A percentile compares a stretch with the other conserved stretches of the same genome.
Conservation (phyloP, 92 coral and sea anemone species). For the Montipora capitata region DNA sequence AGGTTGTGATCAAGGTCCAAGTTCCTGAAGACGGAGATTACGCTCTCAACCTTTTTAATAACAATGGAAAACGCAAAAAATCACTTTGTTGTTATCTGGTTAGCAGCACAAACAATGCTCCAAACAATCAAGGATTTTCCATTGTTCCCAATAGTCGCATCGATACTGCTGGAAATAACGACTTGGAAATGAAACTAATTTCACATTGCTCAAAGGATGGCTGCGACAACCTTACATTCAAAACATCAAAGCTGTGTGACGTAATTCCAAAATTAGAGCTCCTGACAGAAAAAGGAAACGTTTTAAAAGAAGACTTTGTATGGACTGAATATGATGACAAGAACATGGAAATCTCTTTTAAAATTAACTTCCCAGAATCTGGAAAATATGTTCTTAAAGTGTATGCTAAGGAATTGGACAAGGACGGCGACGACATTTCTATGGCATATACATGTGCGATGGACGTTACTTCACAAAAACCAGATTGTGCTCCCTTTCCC, state of each 20-base stretch:
- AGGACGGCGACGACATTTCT: background rate
- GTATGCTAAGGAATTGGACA: background rate
- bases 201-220: constrained; percentile 10
- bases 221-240: background rate
- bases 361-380: constrained; percentile 1
- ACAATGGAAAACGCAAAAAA: background rate
- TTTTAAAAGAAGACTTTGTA: background rate
- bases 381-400: constrained; percentile 23
- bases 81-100: constrained; percentile 11
- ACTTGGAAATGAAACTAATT: constrained; percentile 5
- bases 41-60: constrained; percentile 6
- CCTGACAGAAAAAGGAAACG: constrained; percentile 5
- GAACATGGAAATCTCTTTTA: constrained; percentile 7
- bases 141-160: background rate
- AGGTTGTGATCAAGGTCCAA: background rate
- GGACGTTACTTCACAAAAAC: background rate
- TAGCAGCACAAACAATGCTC: background rate
- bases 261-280: constrained; percentile 3
- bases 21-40: constrained; percentile 15
- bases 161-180: background rate
- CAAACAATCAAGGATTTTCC: background rate
- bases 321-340: constrained; percentile 10
- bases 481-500: background rate
- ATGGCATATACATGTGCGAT: background rate
- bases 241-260: constrained; percentile 1